Conservation (phyloP, 2,797 vertebrate genomes). For the Arrhamphus sclerolepis region DNA sequence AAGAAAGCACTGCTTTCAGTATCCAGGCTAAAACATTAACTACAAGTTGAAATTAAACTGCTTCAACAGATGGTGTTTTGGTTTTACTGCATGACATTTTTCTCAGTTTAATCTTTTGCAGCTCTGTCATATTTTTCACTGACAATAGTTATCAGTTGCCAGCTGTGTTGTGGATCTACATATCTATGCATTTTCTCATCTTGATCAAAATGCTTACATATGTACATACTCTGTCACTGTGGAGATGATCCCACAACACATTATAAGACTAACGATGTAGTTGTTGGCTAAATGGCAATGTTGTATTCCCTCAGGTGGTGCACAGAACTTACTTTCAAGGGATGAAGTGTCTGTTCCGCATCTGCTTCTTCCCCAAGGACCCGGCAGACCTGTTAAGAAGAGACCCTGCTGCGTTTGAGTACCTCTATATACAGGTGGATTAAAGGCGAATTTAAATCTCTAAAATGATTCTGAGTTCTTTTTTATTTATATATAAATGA, state of each 20-base stretch:
- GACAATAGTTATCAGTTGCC: not conserved
- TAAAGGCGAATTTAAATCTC: conserved; percentile 39
- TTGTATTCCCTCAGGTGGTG: conserved; percentile 87
- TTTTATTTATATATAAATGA: too few relatives aligned
- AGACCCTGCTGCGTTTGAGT: conserved; percentile 97
- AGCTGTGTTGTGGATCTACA: not conserved
- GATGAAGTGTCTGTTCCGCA: conserved; percentile 98
- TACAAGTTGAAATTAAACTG: not conserved
- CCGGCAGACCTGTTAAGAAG: conserved; percentile 91
- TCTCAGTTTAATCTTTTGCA: too few relatives aligned
- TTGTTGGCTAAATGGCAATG: conserved; percentile 22
- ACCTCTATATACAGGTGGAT: conserved; percentile 96
- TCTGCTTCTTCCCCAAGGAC: conserved; percentile 99
- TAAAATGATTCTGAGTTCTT: conserved; percentile 8
- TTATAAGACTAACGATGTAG: conserved; percentile 18
- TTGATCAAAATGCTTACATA: not conserved
- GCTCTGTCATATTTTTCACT: not conserved
- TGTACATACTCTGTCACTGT: not conserved
- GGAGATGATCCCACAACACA: conserved; percentile 7
- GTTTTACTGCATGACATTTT: too few relatives aligned
- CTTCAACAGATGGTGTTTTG: not conserved
- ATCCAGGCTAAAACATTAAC: not conserved
- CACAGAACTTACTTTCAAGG: conserved; percentile 98
- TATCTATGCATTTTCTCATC: not conserved
- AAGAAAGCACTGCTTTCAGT: not conserved